Base-by-base conservation (phyloP, 1,140 invertebrate genomes). In the Bombus sibiricus region DNA sequence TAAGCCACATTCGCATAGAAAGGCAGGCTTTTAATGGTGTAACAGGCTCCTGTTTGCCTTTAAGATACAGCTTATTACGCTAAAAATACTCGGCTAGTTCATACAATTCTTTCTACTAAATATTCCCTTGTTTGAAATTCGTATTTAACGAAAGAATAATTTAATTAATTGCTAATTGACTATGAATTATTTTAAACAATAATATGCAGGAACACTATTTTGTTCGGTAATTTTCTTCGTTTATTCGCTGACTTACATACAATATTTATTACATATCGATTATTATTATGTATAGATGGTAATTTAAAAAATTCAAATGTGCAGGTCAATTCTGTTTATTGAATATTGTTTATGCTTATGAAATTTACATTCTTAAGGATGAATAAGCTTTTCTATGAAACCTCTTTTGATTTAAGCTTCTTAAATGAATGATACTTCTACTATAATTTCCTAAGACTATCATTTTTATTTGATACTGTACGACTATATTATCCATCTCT, bases 21-120 rank as follows among this genome's bases (percentile, higher is more conserved):
- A 59, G 53, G 53, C 34, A 18, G n/a, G 34, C 34, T 76, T 59
- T 76, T 76, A 76, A 76, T 76, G 34, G 74, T 15, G 15, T 53
- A 76, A 15, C 34, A 15, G 53, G 15, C 34, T 39, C n/a, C 37
- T 34, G 53, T 62, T 76, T 76, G 53, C 34, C 34, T 59, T 53
- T 32, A 28, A 76, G 34, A 62, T n/a, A 59, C 28, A n/a, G 13
- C 25, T 75, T 53, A 37, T 37, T 25, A 39, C 53, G 25, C 25
- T 37, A 28, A 39, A 76, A 76, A 37, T 76, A n/a, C 37, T 39
- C 47, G 6, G 53, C 4, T 25, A 43, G 5, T 72, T 3, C 5
- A 25, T 13, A 62, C 28, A 28, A 10, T 12, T 25, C 34, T 75
- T 25, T 15, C 28, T 75, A 18, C 37, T 32, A 12, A 34, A 32